phyloP scores from a whole-genome alignment of 2,113 vertebrate species.

The Herpetotheres cachinnans region DNA sequence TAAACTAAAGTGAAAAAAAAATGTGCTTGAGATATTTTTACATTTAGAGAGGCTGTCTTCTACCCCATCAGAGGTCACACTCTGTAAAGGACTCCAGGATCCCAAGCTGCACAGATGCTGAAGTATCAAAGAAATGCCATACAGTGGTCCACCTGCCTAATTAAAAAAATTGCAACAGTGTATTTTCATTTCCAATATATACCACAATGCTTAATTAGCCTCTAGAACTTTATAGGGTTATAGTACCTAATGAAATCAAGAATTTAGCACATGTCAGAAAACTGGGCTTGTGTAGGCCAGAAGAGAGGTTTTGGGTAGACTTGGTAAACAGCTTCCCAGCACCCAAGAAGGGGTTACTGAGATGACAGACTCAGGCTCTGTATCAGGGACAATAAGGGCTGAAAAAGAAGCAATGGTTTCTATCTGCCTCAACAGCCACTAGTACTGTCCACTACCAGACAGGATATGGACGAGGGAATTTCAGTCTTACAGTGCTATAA shows the following conservation, averaged over 20 bases:
- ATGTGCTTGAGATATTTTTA: background rate
- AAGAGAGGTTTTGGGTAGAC: background rate
- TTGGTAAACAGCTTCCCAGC: background rate
- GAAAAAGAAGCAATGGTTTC: background rate
- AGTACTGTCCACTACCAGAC: background rate
- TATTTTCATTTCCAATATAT: background rate
- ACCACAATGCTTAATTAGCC: background rate
- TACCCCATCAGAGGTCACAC: background rate
- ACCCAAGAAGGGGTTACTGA: background rate
- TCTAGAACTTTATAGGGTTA: background rate
- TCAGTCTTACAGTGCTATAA: constrained; percentile 1
- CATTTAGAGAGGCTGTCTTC: background rate
- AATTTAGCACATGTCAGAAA: background rate
- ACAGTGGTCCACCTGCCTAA: background rate
- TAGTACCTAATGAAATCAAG: background rate
- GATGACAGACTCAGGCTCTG: background rate
- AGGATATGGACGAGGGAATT: background rate
- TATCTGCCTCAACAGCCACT: background rate
- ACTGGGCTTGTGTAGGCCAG: background rate
- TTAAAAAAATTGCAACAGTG: background rate
- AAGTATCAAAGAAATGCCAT: background rate
- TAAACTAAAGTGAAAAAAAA: background rate
- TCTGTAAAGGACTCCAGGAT: background rate
- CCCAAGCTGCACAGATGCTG: background rate
- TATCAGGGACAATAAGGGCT: background rate